Evolutionary conservation across 2,888 invertebrate genomes (phyloP).

Genomic region (Podotricha telesiphe): DNA sequence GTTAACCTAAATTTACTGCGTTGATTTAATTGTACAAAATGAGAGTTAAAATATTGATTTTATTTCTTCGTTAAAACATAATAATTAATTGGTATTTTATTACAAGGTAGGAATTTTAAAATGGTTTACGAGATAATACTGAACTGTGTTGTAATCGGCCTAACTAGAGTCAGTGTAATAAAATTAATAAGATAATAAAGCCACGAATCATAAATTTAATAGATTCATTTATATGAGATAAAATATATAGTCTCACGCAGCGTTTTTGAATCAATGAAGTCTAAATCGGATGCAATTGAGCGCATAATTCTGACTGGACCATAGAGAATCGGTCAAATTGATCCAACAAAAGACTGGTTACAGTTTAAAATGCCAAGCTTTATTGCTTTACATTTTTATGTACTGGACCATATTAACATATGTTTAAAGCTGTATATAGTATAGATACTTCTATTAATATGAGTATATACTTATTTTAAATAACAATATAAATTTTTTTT

Average conservation of each 20-base stretch:
- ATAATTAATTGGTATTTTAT: constrained; percentile 30
- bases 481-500: no score
- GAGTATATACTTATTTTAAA: neutral
- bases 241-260: constrained; percentile 74
- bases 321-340: constrained; percentile 75
- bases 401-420: constrained; percentile 17
- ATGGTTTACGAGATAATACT: constrained; percentile 27
- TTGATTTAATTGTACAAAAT: constrained; percentile 17
- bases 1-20: constrained; percentile 20
- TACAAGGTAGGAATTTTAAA: constrained; percentile 23
- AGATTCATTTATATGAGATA: constrained; percentile 78
- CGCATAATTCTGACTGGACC: constrained; percentile 67
- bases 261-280: constrained; percentile 71
- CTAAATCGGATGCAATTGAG: constrained; percentile 76
- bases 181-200: constrained; percentile 64
- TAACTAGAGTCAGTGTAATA: constrained; percentile 63
- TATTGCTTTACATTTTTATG: constrained; percentile 35
- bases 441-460: neutral
- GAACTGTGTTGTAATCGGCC: constrained; percentile 47
- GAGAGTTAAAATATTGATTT: constrained; percentile 23
- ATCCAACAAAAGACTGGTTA: constrained; percentile 49
- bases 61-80: constrained; percentile 28
- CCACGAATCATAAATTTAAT: constrained; percentile 74
- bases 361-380: constrained; percentile 39
- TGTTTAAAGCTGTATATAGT: neutral